Percentiles rank a stretch among this genome's conserved stretches.
Conservation (phyloP, 1,140 invertebrate species). For the Drosophila chauvacae region DNA sequence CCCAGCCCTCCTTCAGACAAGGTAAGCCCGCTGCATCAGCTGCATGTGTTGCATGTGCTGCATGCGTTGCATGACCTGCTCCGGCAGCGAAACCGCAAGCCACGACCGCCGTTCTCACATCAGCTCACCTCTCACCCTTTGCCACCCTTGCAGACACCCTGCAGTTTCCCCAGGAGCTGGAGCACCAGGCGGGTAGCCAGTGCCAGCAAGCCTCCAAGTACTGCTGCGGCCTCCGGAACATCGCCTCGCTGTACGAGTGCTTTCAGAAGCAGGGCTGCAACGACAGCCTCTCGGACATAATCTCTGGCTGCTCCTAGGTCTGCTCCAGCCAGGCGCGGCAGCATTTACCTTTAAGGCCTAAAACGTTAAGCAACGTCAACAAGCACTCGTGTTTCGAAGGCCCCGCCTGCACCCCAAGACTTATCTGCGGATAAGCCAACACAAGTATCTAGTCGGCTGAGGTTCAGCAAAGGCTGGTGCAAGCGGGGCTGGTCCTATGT, state of each 20-base stretch:
- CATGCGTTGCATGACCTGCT: conserved; percentile 1
- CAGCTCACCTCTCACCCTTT: conserved; percentile 2
- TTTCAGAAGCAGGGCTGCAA: conserved; percentile 49
- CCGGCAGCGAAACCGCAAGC: conserved; percentile 9
- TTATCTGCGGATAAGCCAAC: background rate
- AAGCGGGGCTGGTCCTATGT: conserved; percentile 8
- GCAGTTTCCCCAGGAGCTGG: conserved; percentile 46
- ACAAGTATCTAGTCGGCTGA: conserved; percentile 35
- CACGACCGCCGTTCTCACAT: conserved; percentile 4
- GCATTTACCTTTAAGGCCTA: conserved; percentile 37
- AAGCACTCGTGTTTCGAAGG: conserved; percentile 12
- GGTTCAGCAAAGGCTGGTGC: conserved; percentile 17
- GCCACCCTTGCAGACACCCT: conserved; percentile 37
- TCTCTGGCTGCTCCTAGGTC: conserved; percentile 59
- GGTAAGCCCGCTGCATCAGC: conserved; percentile 34
- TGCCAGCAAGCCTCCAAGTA: conserved; percentile 50
- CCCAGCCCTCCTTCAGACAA: conserved; percentile 26
- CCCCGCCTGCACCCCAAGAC: conserved; percentile 10
- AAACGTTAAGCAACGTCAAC: conserved; percentile 17
- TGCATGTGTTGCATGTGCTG: background rate
- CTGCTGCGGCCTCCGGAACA: conserved; percentile 43
- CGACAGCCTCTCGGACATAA: conserved; percentile 47
- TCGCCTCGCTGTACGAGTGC: conserved; percentile 56
- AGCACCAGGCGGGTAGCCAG: conserved; percentile 23
- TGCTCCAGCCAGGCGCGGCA: background rate